Evolutionary conservation across 2,888 invertebrate genomes (phyloP), one percentile per base, ranked within the genome.

Genomic region (Drosophila neotestacea): DNA sequence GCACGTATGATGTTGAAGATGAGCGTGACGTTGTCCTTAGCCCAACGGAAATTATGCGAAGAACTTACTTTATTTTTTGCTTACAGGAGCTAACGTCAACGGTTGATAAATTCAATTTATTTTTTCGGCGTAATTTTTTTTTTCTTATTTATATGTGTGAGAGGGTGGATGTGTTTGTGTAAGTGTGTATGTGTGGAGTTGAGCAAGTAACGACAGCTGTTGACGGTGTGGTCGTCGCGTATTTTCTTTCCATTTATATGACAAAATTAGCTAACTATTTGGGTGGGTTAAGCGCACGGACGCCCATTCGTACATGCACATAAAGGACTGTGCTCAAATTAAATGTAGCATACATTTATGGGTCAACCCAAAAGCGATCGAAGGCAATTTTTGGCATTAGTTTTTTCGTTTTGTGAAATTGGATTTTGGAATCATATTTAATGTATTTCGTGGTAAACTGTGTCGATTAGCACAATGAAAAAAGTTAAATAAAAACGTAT

Each of bases 41-140:
- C 60, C 39, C 39, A 41, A 36, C 69, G 66, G 60, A 85, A 85
- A 75, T 81, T 67, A 85, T 75, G 54, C 70, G 68, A 61, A 72
- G 59, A 79, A 70, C 69, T 75, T 60, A 46, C 50, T 51, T 50
- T 61, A 22, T 47, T 64, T 54, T 54, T 34, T 47, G 34, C 59
- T 39, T 10, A 36, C n/a, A 54, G 39, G 62, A 36, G 55, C 61
- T 27, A 62, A 68, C 66, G 71, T 75, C 79, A 81, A 70, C 79
- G 59, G 34, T 72, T 84, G 85, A 81, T 85, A 87, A 87, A 83
- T 87, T 84, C 88, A 87, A 84, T 84, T 84, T 87, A 83, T 80
- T 80, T 83, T 80, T 74, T 78, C 52, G 44, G 66, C 42, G 32
- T 41, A 54, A 56, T 66, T 63, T 51, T 48, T 46, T 48, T 46